Conservation (phyloP, 2,113 vertebrate species). For the Chaetura pelagica region DNA sequence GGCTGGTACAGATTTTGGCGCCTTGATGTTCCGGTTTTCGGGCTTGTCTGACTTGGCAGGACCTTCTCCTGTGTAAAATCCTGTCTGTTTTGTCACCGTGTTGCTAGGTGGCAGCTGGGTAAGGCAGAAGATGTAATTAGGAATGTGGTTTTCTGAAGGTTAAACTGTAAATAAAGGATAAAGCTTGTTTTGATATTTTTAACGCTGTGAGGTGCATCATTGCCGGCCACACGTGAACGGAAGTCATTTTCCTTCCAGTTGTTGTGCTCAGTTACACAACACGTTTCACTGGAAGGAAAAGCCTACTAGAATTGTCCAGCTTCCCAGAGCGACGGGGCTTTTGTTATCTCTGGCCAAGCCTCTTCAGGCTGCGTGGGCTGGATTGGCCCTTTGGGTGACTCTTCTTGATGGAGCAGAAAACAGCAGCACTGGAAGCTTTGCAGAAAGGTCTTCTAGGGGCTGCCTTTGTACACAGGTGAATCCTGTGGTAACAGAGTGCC, state of each 20-base stretch:
- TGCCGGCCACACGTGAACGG: not conserved
- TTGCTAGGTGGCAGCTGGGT: not conserved
- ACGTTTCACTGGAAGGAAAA: not conserved
- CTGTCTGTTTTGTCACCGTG: not conserved
- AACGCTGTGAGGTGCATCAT: not conserved
- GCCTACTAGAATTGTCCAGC: not conserved
- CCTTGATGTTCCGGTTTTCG: not conserved
- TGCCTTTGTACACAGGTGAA: not conserved
- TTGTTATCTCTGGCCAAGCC: rapidly evolving
- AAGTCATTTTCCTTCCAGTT: not conserved
- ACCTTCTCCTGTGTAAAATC: not conserved
- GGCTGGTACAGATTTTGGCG: rapidly evolving
- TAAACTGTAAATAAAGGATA: not conserved
- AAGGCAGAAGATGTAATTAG: not conserved
- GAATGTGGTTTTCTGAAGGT: not conserved
- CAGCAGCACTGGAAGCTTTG: not conserved
- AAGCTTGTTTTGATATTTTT: not conserved
- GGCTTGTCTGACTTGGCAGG: not conserved
- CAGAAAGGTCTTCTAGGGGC: not conserved
- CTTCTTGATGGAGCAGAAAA: not conserved
- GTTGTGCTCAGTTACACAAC: not conserved
- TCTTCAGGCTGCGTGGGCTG: not conserved
- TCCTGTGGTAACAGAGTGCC: too few relatives aligned
- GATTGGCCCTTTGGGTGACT: not conserved
- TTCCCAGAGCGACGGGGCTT: not conserved